A percentile compares a stretch with the other conserved stretches of the same genome.
These are phyloP conservation scores for Onthophagus sagittarius DNA, from an alignment of 2,888 invertebrate species.

Conservation along the genomic window DNA sequence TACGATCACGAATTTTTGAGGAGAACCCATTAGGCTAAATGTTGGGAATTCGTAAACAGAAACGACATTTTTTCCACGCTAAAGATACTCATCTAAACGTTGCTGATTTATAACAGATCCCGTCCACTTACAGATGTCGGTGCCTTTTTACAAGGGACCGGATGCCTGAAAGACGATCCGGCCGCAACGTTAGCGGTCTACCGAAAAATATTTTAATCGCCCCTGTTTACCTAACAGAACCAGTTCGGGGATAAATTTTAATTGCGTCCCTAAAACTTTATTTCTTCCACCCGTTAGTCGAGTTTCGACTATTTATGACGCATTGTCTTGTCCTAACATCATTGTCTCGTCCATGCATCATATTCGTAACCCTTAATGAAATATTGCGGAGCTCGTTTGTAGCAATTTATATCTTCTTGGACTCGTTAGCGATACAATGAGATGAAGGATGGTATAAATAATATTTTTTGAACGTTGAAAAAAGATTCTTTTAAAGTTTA, in stretches of 20 bases:
- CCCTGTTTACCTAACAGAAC: slow-evolving; percentile 10
- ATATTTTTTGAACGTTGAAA: background rate
- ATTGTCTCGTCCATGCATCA: background rate
- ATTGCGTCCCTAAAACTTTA: background rate
- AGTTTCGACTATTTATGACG: background rate
- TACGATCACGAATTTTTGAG: background rate
- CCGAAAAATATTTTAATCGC: slow-evolving; percentile 12
- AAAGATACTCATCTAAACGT: slow-evolving; percentile 12
- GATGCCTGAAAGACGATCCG: background rate
- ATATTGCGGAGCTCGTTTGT: background rate
- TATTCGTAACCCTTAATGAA: background rate
- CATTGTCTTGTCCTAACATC: background rate
- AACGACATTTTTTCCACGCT: background rate
- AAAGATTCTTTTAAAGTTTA: too few relatives aligned
- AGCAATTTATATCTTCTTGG: background rate
- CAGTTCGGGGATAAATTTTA: background rate
- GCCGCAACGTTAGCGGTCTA: background rate
- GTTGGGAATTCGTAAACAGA: slow-evolving; percentile 1
- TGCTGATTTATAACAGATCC: slow-evolving; percentile 5
- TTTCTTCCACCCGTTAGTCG: background rate
- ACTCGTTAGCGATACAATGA: background rate
- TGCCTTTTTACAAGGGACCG: background rate
- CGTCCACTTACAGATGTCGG: slow-evolving; percentile 4
- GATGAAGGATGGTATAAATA: background rate
- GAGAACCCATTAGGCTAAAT: slow-evolving; percentile 3